Conservation (phyloP, 1,140 invertebrate species). For the silkworm (Bombyx mori) region ASM3026992v2 NC_085110.1:14368001-14368500, state of each 20-base stretch:
- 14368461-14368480: constrained; percentile 7
- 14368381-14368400: not conserved
- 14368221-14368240: too few species aligned
- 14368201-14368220: too few species aligned
- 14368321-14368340: too few species aligned
- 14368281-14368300: too few species aligned
- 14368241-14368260: too few species aligned
- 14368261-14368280: too few species aligned
- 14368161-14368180: too few species aligned
- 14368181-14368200: too few species aligned
- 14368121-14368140: constrained; percentile 64
- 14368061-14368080: constrained; percentile 46
- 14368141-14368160: constrained; percentile 5
- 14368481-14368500: constrained; percentile 5
- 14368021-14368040: constrained; percentile 64
- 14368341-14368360: too few species aligned
- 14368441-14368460: constrained; percentile 26
- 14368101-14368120: constrained; percentile 65
- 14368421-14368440: constrained; percentile 41
- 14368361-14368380: too few species aligned
- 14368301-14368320: too few species aligned
- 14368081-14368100: constrained; percentile 58
- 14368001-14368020: constrained; percentile 62
- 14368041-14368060: constrained; percentile 56
- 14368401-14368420: constrained; percentile 7